Evolutionary conservation across 2,888 invertebrate genomes (phyloP), one percentile per base, ranked within the genome.

Genomic region (Eupeodes latifasciatus): DNA sequence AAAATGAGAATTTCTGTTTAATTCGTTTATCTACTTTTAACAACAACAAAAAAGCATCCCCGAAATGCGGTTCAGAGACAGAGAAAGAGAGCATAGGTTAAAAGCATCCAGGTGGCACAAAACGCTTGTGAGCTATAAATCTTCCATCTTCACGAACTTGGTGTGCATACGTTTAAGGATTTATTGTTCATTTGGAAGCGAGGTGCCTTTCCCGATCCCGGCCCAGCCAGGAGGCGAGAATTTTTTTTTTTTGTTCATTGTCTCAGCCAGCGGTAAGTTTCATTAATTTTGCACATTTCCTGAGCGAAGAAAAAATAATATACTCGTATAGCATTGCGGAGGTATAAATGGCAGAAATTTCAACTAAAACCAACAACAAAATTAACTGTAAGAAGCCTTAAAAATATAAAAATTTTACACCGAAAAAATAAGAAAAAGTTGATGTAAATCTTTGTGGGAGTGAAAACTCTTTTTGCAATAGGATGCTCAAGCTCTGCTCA

Each of bases 401-500:
- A 11, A 59, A 10, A 53, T 44, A 40, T 57, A 14, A 55, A 71
- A 16, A 36, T 34, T 34, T 36, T 53, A 7, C 1, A 10, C 11
- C 11, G 14, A 49, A 49, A 49, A 49, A 49, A 44, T 4, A 27
- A 51, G 19, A 66, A 72, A 72, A 71, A 74, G 61, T 74, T 62
- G 55, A 82, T 72, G 77, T 72, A 81, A 81, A 85, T 77, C 81
- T 77, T 81, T 66, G 49, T 62, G 72, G 77, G 69, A 72, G 67
- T 36, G 14, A 2, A 49, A 74, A 72, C 14, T 62, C 55, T 36
- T 62, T 62, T 55, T 19, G n/a, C 10, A 61, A n/a, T 44, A 34
- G 47, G 47, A 53, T 34, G 57, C 11, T 9, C 3, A 57, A 40
- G 40, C 40, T 40, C 40, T 40, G 40, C 40, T 40, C 40, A 40